These are phyloP conservation scores for Cepphus grylle DNA, from an alignment of 2,113 vertebrate species.

Conservation along the genomic window DNA sequence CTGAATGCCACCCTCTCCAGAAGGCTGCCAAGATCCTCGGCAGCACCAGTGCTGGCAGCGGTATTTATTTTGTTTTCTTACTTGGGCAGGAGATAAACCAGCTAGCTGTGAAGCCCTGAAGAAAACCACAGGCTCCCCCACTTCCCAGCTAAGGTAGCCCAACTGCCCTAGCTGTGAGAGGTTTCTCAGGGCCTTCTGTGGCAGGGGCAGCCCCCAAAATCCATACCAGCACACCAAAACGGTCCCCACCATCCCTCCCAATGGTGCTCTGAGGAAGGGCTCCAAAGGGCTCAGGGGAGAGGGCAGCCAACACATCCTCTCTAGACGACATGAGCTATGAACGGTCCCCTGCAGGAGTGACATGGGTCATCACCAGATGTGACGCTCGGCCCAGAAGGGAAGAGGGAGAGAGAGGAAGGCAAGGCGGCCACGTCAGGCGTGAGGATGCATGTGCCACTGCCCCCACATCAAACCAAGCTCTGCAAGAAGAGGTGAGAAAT, in stretches of 20 bases:
- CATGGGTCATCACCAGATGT: background rate
- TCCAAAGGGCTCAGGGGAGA: background rate
- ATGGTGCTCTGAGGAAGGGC: background rate
- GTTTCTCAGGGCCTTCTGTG: background rate
- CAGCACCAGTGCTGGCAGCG: slow-evolving; percentile 11
- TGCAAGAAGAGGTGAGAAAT: background rate
- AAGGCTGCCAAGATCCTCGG: background rate
- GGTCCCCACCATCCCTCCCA: background rate
- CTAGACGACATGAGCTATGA: background rate
- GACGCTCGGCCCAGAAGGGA: background rate
- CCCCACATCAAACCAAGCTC: background rate
- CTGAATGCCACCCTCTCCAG: background rate
- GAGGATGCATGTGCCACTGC: background rate
- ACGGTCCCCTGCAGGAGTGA: background rate
- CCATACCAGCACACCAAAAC: background rate
- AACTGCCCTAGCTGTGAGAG: background rate
- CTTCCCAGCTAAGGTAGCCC: background rate
- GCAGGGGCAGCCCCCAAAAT: background rate
- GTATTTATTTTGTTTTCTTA: background rate
- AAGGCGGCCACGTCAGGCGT: fast-evolving
- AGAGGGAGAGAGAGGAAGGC: background rate
- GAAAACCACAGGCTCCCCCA: background rate
- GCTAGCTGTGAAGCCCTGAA: background rate
- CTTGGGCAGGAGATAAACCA: background rate
- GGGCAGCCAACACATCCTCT: background rate